Evolutionary conservation across 2,113 vertebrate species (phyloP).

Genomic region (Synodontis membranacea): DNA sequence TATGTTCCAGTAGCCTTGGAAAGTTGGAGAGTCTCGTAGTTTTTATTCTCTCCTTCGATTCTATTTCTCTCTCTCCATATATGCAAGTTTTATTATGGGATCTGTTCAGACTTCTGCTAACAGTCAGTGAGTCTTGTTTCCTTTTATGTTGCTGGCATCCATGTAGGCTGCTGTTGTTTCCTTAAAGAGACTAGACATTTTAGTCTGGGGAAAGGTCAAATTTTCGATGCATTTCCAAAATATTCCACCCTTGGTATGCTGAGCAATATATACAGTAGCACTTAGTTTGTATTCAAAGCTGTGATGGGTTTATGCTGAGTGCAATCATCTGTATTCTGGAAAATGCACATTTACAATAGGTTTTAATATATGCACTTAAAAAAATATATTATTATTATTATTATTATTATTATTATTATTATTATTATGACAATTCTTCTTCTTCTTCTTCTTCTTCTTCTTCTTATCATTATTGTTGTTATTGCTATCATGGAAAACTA

Average conservation of each 20-base stretch:
- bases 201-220: constrained; percentile 6
- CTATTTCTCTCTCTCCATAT: background rate
- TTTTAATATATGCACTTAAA: background rate
- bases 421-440: background rate
- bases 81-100: background rate
- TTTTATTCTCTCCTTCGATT: background rate
- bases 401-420: background rate
- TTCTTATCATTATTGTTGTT: background rate
- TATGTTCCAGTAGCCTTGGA: background rate
- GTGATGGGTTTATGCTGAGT: background rate
- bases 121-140: background rate
- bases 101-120: background rate
- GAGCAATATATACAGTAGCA: background rate
- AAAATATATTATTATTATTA: background rate
- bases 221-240: background rate
- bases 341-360: background rate
- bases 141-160: background rate
- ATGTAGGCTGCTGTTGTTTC: background rate
- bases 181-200: background rate
- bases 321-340: background rate
- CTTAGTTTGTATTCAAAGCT: background rate
- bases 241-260: background rate
- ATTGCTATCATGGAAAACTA: background rate
- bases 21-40: background rate
- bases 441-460: too few relatives aligned